phyloP scores from a whole-genome alignment of 2,888 invertebrate species.

The Noctua fimbriata region DNA sequence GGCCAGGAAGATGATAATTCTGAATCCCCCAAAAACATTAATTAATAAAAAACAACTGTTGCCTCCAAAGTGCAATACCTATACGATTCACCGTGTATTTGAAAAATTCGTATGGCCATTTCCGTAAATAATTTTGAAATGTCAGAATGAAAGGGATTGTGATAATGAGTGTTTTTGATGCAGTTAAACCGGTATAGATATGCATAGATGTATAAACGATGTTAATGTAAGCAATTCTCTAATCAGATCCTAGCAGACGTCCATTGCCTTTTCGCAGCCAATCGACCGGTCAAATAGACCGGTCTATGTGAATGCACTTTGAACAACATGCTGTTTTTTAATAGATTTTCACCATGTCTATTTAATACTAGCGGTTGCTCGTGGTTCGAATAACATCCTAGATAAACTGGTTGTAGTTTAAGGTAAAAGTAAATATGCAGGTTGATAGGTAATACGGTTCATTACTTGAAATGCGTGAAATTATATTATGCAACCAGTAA shows the following conservation, averaged over 20 bases:
- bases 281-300: constrained; percentile 3
- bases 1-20: too few relatives aligned
- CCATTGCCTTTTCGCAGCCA: constrained; percentile 15
- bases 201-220: not conserved
- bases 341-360: not conserved
- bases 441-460: not conserved
- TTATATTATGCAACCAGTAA: not conserved
- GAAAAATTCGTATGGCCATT: too few relatives aligned
- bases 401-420: not conserved
- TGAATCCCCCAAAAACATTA: too few relatives aligned
- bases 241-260: not conserved
- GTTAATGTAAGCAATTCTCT: constrained; percentile 10
- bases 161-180: not conserved
- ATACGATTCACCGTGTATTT: too few relatives aligned
- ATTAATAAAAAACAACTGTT: too few relatives aligned
- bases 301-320: constrained; percentile 5
- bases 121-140: not conserved
- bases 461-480: not conserved
- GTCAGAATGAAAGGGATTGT: not conserved
- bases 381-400: not conserved
- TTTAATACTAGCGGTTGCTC: not conserved
- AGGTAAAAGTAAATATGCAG: too few relatives aligned
- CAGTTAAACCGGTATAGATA: not conserved
- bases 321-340: not conserved
- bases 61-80: too few relatives aligned